These are phyloP conservation scores for Latrodectus hesperus DNA, from an alignment of 2,888 invertebrate genomes.

Conservation along the genomic window DNA sequence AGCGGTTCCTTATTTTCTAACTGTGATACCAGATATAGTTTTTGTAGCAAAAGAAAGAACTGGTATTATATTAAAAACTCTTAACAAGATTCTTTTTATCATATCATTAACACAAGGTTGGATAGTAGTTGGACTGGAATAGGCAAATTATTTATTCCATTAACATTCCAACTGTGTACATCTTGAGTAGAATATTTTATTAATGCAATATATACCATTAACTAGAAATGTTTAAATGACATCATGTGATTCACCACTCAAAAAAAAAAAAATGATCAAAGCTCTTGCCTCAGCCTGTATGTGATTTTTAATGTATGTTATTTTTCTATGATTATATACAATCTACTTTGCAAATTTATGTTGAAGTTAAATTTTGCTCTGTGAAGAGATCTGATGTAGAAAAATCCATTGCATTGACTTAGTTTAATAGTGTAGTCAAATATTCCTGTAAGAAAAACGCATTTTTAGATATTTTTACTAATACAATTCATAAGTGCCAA, in stretches of 20 bases:
- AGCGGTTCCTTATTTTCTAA: conserved; percentile 21
- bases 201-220: not conserved
- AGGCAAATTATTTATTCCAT: conserved; percentile 12
- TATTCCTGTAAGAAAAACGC: not conserved
- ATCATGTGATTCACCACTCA: not conserved
- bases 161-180: conserved; percentile 35
- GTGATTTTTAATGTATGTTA: conserved; percentile 9
- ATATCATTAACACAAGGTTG: conserved; percentile 20
- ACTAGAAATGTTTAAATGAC: not conserved
- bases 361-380: no score
- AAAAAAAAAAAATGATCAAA: conserved; percentile 19
- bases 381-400: not conserved
- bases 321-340: not conserved
- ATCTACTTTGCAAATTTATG: not conserved
- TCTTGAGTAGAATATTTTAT: not conserved
- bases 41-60: not conserved
- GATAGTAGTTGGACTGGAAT: conserved; percentile 9
- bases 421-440: not conserved
- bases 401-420: not conserved
- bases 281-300: not conserved
- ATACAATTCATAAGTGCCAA: not conserved
- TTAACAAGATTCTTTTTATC: conserved; percentile 8
- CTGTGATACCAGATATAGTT: conserved; percentile 60
- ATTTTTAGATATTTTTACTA: conserved; percentile 10
- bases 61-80: not conserved